Base-by-base conservation (phyloP, 1,140 invertebrate genomes). In the Drosophila neocordata region DNA sequence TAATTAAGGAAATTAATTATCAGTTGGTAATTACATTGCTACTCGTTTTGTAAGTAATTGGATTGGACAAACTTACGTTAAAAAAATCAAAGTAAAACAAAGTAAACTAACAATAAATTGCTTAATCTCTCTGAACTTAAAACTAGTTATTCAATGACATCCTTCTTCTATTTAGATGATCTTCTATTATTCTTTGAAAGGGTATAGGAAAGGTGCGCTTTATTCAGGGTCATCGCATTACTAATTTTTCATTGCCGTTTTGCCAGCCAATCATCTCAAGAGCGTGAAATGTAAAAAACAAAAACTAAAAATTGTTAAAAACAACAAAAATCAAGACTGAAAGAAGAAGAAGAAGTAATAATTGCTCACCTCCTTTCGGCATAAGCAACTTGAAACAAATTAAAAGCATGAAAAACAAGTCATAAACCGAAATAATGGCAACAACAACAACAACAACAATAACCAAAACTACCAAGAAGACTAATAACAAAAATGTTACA, bases 381-480 rank as follows among this genome's bases (percentile, higher is more conserved):
- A 70, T 66, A 85, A 84, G 65, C 74, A 78, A 65, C 63, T 68
- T 61, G 70, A 72, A 48, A 77, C 83, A 76, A 88, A 87, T 87
- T 87, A 87, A 87, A 77, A 83, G 79, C 83, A 88, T 88, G 76
- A 87, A 87, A 87, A 79, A 88, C 75, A 78, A 85, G 78, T 82
- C 74, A 72, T 78, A 88, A 87, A 69, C 68, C 27, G 41, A 56
- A 72, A 81, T 63, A 70, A 69, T 60, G 73, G 44, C 52, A 67
- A 75, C 52, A 65, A 62, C 68, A 64, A 68, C 68, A 60, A 51
- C 63, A 79, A 57, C n/a, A n/a, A n/a, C n/a, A n/a, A n/a, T n/a
- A n/a, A n/a, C n/a, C n/a, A n/a, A n/a, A n/a, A 64, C 65, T 68
- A 57, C 53, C 64, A 79, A 57, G 65, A 78, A 73, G 51, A 77